These are phyloP conservation scores for Sminthurides bifidus DNA, from an alignment of 1,140 invertebrate species.

Conservation along the genomic window DNA sequence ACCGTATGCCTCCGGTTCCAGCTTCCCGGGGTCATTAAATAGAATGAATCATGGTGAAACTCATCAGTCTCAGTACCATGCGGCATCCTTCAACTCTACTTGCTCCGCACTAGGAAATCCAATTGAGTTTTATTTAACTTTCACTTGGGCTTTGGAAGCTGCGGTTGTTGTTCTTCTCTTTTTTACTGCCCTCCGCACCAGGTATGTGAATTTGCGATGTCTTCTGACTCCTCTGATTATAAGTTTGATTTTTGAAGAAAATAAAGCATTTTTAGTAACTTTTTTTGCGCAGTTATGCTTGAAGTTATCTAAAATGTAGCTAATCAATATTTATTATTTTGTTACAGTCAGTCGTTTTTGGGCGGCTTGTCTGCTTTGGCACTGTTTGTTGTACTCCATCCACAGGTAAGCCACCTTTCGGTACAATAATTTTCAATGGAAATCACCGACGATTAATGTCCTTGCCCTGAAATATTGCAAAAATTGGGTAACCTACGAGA, in stretches of 20 bases:
- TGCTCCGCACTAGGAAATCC: conserved; percentile 8
- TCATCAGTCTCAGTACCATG: too few relatives aligned
- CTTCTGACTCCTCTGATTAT: too few relatives aligned
- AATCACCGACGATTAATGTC: too few relatives aligned
- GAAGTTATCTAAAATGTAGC: not conserved
- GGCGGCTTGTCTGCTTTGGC: conserved; percentile 2
- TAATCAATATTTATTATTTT: conserved; percentile 1
- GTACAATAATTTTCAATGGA: too few relatives aligned
- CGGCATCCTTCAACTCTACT: not conserved
- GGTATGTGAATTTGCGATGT: not conserved
- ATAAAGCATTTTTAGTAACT: too few relatives aligned
- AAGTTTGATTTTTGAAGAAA: too few relatives aligned
- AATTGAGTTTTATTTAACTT: conserved; percentile 11
- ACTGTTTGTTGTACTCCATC: conserved; percentile 8
- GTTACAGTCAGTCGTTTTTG: conserved; percentile 6
- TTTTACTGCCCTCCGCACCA: conserved; percentile 2
- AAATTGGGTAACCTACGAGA: too few relatives aligned
- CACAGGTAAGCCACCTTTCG: conserved; percentile 9
- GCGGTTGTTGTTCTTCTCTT: conserved; percentile 9
- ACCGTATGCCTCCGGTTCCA: too few relatives aligned
- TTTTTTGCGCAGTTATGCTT: too few relatives aligned
- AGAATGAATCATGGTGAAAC: too few relatives aligned
- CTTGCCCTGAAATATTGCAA: too few relatives aligned
- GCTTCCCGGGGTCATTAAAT: too few relatives aligned
- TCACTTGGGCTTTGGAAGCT: conserved; percentile 4